Evolutionary conservation across 2,888 invertebrate genomes (phyloP), one percentile per base, ranked within the genome.

Genomic region (Trichogramma evanescens): DNA sequence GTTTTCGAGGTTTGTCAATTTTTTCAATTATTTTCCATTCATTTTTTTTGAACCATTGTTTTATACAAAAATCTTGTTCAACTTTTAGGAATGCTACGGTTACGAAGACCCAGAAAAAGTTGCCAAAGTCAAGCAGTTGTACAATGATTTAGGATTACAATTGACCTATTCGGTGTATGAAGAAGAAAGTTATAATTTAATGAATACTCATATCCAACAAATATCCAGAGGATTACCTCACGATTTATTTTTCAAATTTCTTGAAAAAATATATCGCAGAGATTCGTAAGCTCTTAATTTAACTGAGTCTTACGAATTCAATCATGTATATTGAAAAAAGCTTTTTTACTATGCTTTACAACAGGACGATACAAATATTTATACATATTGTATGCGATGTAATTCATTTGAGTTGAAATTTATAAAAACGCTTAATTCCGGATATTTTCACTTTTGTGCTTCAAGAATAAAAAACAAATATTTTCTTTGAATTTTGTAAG

Each of bases 131-230:
- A 91, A 88, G 73, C 82, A 86, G 63, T 78, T 94, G 1, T 94
- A 93, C 70, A 86, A 87, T 71, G 89, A 90, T 65, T 78, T 93
- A 4, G 86, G 87, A 63, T 76, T 94, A 49, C 88, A 89, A 1
- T 84, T 88, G 65, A 88, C 89, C 0, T 94, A 88, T 74, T 84
- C 87, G 0, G 84, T 86, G 41, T 93, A 89, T 68, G 93, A 94
- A 79, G 90, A 92, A 72, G 88, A 91, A 70, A 89, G 87, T 9
- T 91, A 89, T 71, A 90, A 91, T 73, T 82, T 89, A 70, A 86
- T 93, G 67, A 86, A 85, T 70, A 89, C 89, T 5, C 91, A 91
- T 74, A 91, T 93, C 68, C 89, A 91, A 69, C 91, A 92, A 79
- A 87, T 89, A 66, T 89, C 91, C 0, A 84, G 89, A 45, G 90